Percentiles rank a stretch among this genome's conserved stretches.
phyloP scores from a whole-genome alignment of 2,888 invertebrate species.

The Hipparchia semele region DNA sequence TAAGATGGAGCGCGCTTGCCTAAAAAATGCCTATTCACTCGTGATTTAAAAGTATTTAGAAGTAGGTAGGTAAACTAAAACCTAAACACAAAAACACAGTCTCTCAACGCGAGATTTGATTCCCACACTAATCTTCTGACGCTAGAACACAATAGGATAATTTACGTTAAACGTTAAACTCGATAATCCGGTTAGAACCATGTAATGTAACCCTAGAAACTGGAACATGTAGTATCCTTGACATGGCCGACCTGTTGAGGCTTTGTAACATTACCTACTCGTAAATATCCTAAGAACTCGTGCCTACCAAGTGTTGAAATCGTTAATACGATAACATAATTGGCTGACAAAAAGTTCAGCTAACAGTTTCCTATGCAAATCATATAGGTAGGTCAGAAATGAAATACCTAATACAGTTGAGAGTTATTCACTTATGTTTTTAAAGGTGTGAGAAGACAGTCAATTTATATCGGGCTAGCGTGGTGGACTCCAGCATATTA shows the following conservation, averaged over 20 bases:
- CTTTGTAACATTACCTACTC: constrained; percentile 23
- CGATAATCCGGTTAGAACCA: constrained; percentile 26
- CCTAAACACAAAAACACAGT: background rate
- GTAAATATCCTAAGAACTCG: constrained; percentile 15
- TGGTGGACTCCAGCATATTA: no score
- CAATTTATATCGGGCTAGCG: no score
- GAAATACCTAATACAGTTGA: no score
- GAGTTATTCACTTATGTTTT: no score
- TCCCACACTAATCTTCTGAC: constrained; percentile 16
- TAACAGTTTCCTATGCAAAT: no score
- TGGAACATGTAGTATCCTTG: constrained; percentile 35
- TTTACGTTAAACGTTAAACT: constrained; percentile 6
- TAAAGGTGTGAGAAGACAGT: no score
- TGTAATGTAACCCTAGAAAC: constrained; percentile 32
- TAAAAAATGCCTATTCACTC: no score
- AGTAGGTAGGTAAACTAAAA: background rate
- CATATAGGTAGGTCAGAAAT: no score
- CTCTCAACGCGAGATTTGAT: background rate
- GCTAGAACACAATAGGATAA: constrained; percentile 22
- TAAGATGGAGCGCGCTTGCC: no score
- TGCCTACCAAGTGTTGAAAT: background rate
- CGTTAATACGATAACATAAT: background rate
- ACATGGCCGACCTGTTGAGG: constrained; percentile 29
- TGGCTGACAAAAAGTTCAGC: background rate
- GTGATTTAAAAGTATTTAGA: no score